Evolutionary conservation across 1,140 invertebrate genomes (phyloP).

Genomic region (Drusus annulatus): DNA sequence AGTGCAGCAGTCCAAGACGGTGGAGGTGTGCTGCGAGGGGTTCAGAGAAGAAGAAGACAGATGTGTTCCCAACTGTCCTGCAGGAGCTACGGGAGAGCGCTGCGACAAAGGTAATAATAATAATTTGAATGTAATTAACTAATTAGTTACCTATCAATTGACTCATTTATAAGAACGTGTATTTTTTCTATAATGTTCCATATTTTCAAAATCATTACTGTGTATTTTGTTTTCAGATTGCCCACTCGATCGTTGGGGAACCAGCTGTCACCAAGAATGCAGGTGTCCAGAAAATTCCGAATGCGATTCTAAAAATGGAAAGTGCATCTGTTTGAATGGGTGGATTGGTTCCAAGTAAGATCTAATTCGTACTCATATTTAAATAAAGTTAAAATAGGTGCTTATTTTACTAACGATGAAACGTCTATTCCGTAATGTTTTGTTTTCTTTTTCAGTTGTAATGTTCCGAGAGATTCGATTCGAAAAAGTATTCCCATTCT

Average conservation of each 20-base stretch:
- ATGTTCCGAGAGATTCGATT: slow-evolving; percentile 45
- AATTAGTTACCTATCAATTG: too few relatives aligned
- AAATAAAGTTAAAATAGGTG: not conserved
- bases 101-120: slow-evolving; percentile 65
- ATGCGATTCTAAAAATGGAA: slow-evolving; percentile 55
- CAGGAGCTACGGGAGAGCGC: slow-evolving; percentile 66
- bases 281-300: slow-evolving; percentile 54
- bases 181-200: too few relatives aligned
- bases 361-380: not conserved
- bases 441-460: slow-evolving; percentile 50
- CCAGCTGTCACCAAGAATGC: slow-evolving; percentile 61
- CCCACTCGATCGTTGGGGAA: slow-evolving; percentile 68
- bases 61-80: slow-evolving; percentile 69
- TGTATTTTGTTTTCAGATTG: slow-evolving; percentile 62
- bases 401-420: not conserved
- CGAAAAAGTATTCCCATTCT: slow-evolving; percentile 22
- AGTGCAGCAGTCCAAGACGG: slow-evolving; percentile 66
- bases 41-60: slow-evolving; percentile 69
- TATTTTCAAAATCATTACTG: too few relatives aligned
- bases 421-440: not conserved
- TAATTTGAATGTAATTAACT: too few relatives aligned
- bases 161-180: too few relatives aligned
- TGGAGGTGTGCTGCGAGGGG: slow-evolving; percentile 71
- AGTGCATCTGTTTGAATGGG: slow-evolving; percentile 54
- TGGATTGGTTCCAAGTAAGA: slow-evolving; percentile 54